Evolutionary conservation across 1,140 invertebrate genomes (phyloP).

Genomic region (Antheraea pernyi): DNA sequence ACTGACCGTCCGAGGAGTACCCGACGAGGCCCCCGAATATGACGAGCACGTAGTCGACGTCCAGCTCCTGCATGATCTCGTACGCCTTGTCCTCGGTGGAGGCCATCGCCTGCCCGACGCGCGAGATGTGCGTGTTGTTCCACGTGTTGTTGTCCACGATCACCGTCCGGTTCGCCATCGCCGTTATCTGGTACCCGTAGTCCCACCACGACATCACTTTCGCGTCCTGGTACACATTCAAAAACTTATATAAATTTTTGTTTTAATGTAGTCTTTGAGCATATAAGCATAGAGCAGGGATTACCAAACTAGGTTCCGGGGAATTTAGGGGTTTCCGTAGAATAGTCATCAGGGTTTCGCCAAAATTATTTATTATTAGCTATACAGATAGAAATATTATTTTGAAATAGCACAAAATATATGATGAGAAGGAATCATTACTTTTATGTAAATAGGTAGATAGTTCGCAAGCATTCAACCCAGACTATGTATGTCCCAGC

Average conservation of each 20-base stretch:
- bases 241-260: not conserved
- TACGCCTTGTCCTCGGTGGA: conserved; percentile 97
- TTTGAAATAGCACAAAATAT: too few relatives aligned
- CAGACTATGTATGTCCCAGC: too few relatives aligned
- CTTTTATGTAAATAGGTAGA: too few relatives aligned
- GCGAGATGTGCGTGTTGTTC: conserved; percentile 99
- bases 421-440: too few relatives aligned
- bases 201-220: conserved; percentile 99
- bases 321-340: too few relatives aligned
- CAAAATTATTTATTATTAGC: too few relatives aligned
- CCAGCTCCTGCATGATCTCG: conserved; percentile 97
- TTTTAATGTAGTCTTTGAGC: too few relatives aligned
- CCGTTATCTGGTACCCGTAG: conserved; percentile 99
- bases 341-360: too few relatives aligned
- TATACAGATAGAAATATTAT: too few relatives aligned
- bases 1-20: conserved; percentile 97
- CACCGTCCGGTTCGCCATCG: conserved; percentile 99
- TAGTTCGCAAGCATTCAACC: too few relatives aligned
- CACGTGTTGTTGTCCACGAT: conserved; percentile 99
- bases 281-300: too few relatives aligned
- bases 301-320: too few relatives aligned
- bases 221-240: conserved; percentile 84
- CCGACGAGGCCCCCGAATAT: conserved; percentile 99
- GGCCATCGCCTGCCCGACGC: conserved; percentile 98
- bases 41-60: conserved; percentile 98